These are phyloP conservation scores for Lasaia peninsularis DNA, from an alignment of 1,140 invertebrate species.

Conservation along the genomic window DNA sequence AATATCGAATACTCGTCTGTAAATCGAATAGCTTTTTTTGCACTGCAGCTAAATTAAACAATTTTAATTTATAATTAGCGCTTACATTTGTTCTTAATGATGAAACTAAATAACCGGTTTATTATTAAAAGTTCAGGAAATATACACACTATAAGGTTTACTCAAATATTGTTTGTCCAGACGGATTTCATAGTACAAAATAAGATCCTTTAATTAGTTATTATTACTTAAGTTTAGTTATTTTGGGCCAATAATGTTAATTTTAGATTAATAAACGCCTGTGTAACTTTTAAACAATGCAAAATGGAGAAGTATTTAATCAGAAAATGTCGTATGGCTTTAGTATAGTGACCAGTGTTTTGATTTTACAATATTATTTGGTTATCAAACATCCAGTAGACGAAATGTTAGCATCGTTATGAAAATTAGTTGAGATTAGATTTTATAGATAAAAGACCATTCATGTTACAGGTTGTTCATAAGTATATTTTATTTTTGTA, in stretches of 20 bases:
- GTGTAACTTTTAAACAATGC: slow-evolving; percentile 1
- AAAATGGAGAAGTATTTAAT: not conserved
- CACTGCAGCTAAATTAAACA: too few species aligned
- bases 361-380: not conserved
- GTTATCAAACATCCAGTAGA: not conserved
- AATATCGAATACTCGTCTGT: too few species aligned
- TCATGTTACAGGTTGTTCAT: not conserved
- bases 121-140: too few species aligned
- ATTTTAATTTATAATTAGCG: too few species aligned
- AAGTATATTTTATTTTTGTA: not conserved
- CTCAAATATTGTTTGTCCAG: too few species aligned
- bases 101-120: too few species aligned
- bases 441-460: slow-evolving; percentile 10
- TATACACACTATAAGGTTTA: too few species aligned
- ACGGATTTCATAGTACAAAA: too few species aligned
- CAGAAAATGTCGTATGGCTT: not conserved
- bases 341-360: slow-evolving; percentile 1
- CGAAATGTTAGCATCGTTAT: slow-evolving; percentile 10
- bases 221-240: not conserved
- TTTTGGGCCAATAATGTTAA: not conserved
- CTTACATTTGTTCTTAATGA: too few species aligned
- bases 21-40: too few species aligned
- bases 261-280: slow-evolving; percentile 4
- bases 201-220: not conserved
- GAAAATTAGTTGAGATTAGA: slow-evolving; percentile 6